phyloP scores from a whole-genome alignment of 2,797 vertebrate genomes.

The Pangasius krempfi region DNA sequence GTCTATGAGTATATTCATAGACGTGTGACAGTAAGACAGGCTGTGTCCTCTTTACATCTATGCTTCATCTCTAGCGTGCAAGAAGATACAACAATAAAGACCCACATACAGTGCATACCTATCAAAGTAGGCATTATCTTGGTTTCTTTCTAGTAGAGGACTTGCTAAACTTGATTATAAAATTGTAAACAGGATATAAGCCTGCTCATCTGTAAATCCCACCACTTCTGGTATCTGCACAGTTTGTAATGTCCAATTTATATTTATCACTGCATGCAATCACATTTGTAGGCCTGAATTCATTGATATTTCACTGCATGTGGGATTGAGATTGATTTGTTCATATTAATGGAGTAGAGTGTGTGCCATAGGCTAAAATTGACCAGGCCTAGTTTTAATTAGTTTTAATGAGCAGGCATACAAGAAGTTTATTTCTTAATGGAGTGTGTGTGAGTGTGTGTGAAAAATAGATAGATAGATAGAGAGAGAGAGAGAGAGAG shows the following conservation, averaged over 20 bases:
- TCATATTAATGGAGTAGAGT: conserved; percentile 2
- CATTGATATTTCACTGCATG: neutral
- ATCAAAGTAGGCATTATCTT: neutral
- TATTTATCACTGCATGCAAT: neutral
- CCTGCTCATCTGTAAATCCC: neutral
- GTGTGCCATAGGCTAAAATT: conserved; percentile 6
- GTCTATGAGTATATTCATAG: neutral
- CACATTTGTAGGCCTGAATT: neutral
- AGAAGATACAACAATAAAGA: neutral
- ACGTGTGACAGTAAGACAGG: neutral
- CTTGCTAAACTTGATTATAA: neutral
- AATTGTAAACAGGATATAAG: neutral
- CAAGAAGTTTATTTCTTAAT: neutral
- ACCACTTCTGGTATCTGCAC: neutral
- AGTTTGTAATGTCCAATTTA: neutral
- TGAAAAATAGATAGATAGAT: too few species aligned
- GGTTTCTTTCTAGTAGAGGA: neutral
- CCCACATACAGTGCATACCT: neutral
- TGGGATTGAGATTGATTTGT: neutral
- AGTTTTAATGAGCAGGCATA: neutral
- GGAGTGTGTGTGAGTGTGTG: neutral
- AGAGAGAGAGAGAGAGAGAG: too few species aligned
- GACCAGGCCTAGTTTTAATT: conserved; percentile 5
- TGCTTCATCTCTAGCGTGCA: neutral
- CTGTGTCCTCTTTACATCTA: neutral